Evolutionary conservation across 2,113 vertebrate genomes (phyloP).

Genomic region (Plotosus lineatus): DNA sequence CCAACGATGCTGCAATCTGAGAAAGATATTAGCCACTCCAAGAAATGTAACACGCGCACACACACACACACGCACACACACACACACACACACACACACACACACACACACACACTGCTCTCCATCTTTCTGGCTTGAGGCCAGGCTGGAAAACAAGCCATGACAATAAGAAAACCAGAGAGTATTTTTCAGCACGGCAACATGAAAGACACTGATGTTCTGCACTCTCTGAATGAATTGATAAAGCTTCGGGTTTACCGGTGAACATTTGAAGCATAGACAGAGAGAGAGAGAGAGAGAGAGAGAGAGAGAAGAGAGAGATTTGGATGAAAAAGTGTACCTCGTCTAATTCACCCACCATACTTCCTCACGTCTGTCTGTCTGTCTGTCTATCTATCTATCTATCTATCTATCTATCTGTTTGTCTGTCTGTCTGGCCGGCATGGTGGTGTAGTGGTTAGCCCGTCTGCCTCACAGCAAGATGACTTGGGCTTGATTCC

Average conservation of each 20-base stretch:
- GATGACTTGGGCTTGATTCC: too few species aligned
- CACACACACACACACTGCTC: slow-evolving; percentile 36
- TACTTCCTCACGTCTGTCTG: neutral
- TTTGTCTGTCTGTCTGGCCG: too few species aligned
- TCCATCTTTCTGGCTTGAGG: slow-evolving; percentile 25
- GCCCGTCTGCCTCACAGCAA: too few species aligned
- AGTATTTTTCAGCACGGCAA: slow-evolving; percentile 27
- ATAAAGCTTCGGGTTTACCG: slow-evolving; percentile 34
- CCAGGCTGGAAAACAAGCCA: slow-evolving; percentile 47
- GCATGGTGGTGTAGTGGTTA: too few species aligned
- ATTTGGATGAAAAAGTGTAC: slow-evolving; percentile 31
- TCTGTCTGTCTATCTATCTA: neutral
- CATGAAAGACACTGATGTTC: slow-evolving; percentile 48
- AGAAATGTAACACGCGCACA: slow-evolving; percentile 48
- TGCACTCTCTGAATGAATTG: slow-evolving; percentile 34
- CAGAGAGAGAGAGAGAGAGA: neutral
- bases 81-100: slow-evolving; percentile 39
- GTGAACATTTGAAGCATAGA: slow-evolving; percentile 32
- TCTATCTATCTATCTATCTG: neutral
- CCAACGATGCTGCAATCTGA: slow-evolving; percentile 56
- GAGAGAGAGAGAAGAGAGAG: slow-evolving; percentile 18
- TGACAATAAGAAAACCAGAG: slow-evolving; percentile 21
- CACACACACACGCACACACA: slow-evolving; percentile 38
- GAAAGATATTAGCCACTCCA: slow-evolving; percentile 50
- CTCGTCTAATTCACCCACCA: slow-evolving; percentile 26